Conservation (phyloP, 2,113 vertebrate species). For the Osmerus eperlanus region DNA sequence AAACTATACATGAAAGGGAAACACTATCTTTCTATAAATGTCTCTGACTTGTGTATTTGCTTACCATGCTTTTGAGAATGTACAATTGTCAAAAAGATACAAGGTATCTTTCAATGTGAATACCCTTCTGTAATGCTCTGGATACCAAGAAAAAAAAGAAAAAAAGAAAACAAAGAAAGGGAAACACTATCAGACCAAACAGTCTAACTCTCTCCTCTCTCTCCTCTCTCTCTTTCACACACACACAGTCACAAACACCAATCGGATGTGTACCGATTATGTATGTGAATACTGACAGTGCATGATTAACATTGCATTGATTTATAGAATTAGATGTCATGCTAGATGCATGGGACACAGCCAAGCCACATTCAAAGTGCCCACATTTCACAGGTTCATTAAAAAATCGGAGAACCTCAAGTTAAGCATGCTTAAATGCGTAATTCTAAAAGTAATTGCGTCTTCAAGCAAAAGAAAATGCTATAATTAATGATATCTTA, state of each 20-base stretch:
- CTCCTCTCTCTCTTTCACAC: not conserved
- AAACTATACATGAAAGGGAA: constrained; percentile 16
- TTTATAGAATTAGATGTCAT: not conserved
- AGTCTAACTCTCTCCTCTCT: not conserved
- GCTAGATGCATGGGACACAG: constrained; percentile 13
- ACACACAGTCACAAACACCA: not conserved
- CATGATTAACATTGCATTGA: not conserved
- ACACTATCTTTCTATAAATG: too few relatives aligned
- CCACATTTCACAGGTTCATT: not conserved
- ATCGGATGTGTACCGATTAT: too few relatives aligned
- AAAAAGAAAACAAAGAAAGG: not conserved
- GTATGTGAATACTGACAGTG: not conserved
- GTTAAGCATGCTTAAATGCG: constrained; percentile 35
- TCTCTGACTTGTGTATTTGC: too few relatives aligned
- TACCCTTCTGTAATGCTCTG: too few relatives aligned
- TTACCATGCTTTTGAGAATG: not conserved
- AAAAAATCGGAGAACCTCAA: constrained; percentile 16
- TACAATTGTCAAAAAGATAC: too few relatives aligned
- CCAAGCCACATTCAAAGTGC: not conserved
- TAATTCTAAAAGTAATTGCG: constrained; percentile 20
- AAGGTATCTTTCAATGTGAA: too few relatives aligned
- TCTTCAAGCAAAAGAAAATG: constrained; percentile 18
- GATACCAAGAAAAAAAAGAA: too few relatives aligned
- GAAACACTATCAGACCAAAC: not conserved
- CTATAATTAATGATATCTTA: constrained; percentile 5